phyloP scores from a whole-genome alignment of 1,140 invertebrate genomes.

The Whitmania pigra region DNA sequence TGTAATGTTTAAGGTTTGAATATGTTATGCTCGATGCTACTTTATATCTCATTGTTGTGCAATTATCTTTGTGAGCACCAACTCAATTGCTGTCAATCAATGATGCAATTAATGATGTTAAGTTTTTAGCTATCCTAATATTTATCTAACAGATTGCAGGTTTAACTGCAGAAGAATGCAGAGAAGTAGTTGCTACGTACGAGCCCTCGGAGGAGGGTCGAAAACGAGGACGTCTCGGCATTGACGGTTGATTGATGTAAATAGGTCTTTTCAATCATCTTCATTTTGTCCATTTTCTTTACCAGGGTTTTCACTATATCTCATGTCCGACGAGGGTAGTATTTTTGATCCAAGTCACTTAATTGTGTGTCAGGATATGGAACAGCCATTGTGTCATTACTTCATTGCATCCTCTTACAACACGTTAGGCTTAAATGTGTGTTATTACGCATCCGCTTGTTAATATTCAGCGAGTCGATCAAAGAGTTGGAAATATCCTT shows the following conservation, averaged over 20 bases:
- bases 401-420: conserved; percentile 57
- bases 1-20: no score
- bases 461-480: no score
- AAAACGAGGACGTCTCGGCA: conserved; percentile 47
- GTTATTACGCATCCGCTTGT: background rate
- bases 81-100: no score
- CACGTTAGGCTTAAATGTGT: conserved; percentile 42
- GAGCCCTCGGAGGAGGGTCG: conserved; percentile 51
- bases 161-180: conserved; percentile 46
- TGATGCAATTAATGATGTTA: no score
- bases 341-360: conserved; percentile 48
- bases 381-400: conserved; percentile 51
- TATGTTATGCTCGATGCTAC: no score
- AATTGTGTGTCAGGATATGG: conserved; percentile 52
- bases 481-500: no score
- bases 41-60: no score
- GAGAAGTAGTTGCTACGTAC: conserved; percentile 48
- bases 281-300: background rate
- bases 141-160: conserved; percentile 43
- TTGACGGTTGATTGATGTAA: conserved; percentile 46
- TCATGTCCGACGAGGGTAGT: conserved; percentile 50
- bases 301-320: conserved; percentile 50
- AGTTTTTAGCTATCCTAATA: no score
- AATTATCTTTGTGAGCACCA: no score
- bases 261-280: background rate